These are phyloP conservation scores for Diplazon laetatorius DNA, from an alignment of 2,888 invertebrate species.

Conservation along the genomic window DNA sequence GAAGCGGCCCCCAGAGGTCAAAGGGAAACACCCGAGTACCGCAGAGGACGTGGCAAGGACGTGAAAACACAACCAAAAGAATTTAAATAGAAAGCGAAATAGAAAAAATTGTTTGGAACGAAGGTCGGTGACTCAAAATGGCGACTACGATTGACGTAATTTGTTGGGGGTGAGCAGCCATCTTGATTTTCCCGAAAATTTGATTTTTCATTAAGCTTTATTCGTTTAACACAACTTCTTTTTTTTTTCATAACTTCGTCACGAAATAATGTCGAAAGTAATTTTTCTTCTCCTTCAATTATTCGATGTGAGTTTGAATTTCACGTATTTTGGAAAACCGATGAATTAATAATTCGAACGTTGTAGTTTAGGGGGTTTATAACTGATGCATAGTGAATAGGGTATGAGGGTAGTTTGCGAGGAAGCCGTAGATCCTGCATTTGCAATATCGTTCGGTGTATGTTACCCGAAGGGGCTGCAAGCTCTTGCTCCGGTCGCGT, in stretches of 20 bases:
- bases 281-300: not conserved
- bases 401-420: constrained; percentile 15
- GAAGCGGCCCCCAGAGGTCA: constrained; percentile 10
- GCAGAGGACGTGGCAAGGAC: constrained; percentile 16
- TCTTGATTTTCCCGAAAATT: too few species aligned
- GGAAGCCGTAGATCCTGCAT: constrained; percentile 29
- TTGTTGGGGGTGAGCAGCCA: too few species aligned
- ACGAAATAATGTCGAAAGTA: not conserved
- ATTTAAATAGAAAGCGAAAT: constrained; percentile 14
- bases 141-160: too few species aligned
- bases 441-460: constrained; percentile 45
- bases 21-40: constrained; percentile 25
- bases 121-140: not conserved
- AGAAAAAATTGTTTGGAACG: not conserved
- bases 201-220: not conserved
- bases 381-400: constrained; percentile 38
- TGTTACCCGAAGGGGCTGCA: constrained; percentile 33
- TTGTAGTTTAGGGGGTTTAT: not conserved
- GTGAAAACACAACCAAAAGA: constrained; percentile 36
- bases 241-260: not conserved
- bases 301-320: not conserved
- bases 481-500: constrained; percentile 14
- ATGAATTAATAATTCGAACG: constrained; percentile 14
- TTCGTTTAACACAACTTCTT: too few species aligned
- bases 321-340: not conserved